A percentile compares a stretch with the other conserved stretches of the same genome.
Evolutionary conservation across 2,797 vertebrate species (phyloP).

Genomic region (Danionella dracula): DNA sequence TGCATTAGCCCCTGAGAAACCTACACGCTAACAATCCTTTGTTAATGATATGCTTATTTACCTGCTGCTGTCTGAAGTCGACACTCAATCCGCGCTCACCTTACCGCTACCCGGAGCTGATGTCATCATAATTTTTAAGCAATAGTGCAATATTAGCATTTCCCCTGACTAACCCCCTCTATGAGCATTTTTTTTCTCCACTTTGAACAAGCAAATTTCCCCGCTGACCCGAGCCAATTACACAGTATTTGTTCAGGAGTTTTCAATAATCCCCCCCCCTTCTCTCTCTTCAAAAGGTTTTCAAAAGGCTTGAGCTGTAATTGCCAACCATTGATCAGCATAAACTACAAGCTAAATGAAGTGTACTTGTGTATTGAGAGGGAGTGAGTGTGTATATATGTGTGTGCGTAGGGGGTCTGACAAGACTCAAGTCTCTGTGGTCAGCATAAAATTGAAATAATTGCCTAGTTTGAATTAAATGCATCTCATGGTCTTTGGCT

Average conservation of each 20-base stretch:
- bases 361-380: conserved; percentile 22
- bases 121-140: conserved; percentile 54
- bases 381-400: neutral
- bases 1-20: conserved; percentile 60
- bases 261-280: conserved; percentile 67
- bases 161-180: conserved; percentile 37
- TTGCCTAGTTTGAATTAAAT: conserved; percentile 35
- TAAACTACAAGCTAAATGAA: conserved; percentile 31
- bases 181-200: conserved; percentile 1
- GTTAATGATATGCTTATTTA: conserved; percentile 74
- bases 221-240: conserved; percentile 53
- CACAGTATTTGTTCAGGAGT: conserved; percentile 69
- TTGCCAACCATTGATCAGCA: conserved; percentile 43
- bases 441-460: conserved; percentile 47
- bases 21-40: conserved; percentile 66
- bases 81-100: neutral
- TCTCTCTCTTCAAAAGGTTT: conserved; percentile 23
- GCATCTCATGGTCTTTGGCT: conserved; percentile 22
- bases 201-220: conserved; percentile 46
- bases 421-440: conserved; percentile 39
- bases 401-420: conserved; percentile 6
- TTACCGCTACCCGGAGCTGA: conserved; percentile 40
- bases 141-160: conserved; percentile 50
- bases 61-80: conserved; percentile 51
- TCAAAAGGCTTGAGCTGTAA: conserved; percentile 24